Base-by-base conservation (phyloP, 2,888 invertebrate species). In the Epinotia bilunana region DNA sequence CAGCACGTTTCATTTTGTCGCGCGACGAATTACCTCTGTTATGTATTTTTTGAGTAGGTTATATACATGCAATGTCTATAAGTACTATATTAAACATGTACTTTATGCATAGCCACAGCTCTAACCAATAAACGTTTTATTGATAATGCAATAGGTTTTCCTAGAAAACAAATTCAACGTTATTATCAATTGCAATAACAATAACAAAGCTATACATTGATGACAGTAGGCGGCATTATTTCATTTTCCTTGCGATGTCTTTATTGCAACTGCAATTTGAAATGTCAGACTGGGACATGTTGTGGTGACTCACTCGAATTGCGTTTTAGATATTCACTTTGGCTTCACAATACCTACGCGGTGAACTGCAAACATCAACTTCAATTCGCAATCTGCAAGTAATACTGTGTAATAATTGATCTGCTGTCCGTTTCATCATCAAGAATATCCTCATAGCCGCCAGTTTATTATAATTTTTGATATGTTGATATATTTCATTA, bases 271-370 rank as follows among this genome's bases (percentile, higher is more conserved):
- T 46, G 28, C 49, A 49, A 57, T 28, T 65, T 58, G 6, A 61
- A 18, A n/a, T 4, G 16, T 39, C n/a, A 57, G 43, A 43, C 55
- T 20, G 72, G 23, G 71, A 63, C 62, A 39, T 62, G 46, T n/a
- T 58, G 61, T n/a, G 53, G 60, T 73, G 49, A 60, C 9, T 73
- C 60, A 67, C 60, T 53, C 39, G 28, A 65, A 61, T 67, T 73
- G 61, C 73, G 67, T 67, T 73, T 67, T 16, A 61, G 16, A 12
- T 64, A 64, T 46, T 46, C 46, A 5, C 46, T 64, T 63, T 20
- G 18, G 20, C 9, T 28, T 33, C 20, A 33, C 62, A n/a, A 39
- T 62, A n/a, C n/a, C n/a, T n/a, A 33, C n/a, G 1, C 62, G 28
- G n/a, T 43, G 39, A 39, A 11, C 16, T 39, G 62, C n/a, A 62